Conservation (phyloP, 2,113 vertebrate genomes). For the Tiliqua scincoides region DNA sequence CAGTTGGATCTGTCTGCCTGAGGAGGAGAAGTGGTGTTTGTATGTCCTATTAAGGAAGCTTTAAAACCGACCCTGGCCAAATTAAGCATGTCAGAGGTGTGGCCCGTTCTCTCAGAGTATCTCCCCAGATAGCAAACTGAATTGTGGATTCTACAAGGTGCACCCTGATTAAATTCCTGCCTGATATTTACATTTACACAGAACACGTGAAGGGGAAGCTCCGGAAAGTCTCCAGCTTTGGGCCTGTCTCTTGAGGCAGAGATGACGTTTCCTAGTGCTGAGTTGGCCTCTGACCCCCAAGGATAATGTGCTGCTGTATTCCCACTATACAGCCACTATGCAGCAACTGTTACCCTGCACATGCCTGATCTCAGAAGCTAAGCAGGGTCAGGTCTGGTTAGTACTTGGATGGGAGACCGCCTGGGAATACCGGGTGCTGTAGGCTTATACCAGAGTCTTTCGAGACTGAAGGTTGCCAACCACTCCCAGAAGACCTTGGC, state of each 20-base stretch:
- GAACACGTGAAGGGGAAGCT: slow-evolving; percentile 95
- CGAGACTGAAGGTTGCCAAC: too few species aligned
- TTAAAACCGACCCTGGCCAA: slow-evolving; percentile 91
- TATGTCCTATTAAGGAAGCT: slow-evolving; percentile 86
- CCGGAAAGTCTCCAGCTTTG: slow-evolving; percentile 97
- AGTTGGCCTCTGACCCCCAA: slow-evolving; percentile 90
- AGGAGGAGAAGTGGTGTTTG: slow-evolving; percentile 91
- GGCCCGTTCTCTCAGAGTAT: slow-evolving; percentile 92
- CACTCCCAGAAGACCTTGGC: slow-evolving; percentile 92
- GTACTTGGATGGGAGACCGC: too few species aligned
- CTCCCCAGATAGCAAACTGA: slow-evolving; percentile 96
- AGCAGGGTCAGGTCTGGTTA: too few species aligned
- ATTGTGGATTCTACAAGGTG: slow-evolving; percentile 92
- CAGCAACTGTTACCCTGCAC: too few species aligned
- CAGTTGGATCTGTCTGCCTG: too few species aligned
- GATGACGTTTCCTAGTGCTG: slow-evolving; percentile 89
- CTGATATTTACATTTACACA: slow-evolving; percentile 96
- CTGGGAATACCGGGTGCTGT: too few species aligned
- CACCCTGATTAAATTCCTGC: slow-evolving; percentile 92
- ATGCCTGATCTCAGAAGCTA: too few species aligned
- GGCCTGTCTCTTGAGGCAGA: slow-evolving; percentile 92
- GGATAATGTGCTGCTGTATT: slow-evolving; percentile 86
- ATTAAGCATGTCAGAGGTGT: slow-evolving; percentile 95
- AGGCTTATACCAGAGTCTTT: too few species aligned
- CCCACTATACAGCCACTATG: too few species aligned